Evolutionary conservation across 2,888 invertebrate genomes (phyloP).

Genomic region (Argynnis bischoffii): DNA sequence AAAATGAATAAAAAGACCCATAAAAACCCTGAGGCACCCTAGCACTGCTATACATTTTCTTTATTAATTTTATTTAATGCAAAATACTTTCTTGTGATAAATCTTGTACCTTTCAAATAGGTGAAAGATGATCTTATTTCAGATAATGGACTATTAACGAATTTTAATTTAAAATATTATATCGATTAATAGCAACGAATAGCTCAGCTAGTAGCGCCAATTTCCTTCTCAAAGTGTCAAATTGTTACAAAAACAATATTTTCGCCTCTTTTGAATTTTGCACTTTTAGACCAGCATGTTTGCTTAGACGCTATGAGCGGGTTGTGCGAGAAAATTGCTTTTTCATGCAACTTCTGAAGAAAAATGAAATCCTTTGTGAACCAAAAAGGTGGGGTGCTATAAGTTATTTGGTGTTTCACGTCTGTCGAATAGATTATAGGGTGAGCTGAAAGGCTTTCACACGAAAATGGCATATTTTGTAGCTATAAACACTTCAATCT

Average conservation of each 20-base stretch:
- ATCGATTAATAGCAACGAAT: too few relatives aligned
- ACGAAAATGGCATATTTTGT: constrained; percentile 9
- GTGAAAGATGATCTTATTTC: too few relatives aligned
- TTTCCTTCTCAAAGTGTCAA: neutral
- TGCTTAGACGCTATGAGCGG: constrained; percentile 22
- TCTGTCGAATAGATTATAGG: constrained; percentile 10
- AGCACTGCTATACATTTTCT: too few relatives aligned
- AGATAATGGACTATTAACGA: too few relatives aligned
- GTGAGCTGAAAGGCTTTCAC: neutral
- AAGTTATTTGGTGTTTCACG: constrained; percentile 15
- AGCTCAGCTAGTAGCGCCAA: too few relatives aligned
- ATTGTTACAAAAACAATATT: constrained; percentile 15
- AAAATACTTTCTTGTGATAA: too few relatives aligned
- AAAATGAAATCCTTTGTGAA: constrained; percentile 26
- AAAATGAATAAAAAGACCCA: too few relatives aligned
- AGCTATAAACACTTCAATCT: constrained; percentile 8
- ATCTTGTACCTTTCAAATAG: too few relatives aligned
- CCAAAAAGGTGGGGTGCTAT: constrained; percentile 15
- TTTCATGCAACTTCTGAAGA: constrained; percentile 22
- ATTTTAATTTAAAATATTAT: too few relatives aligned
- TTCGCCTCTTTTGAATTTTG: constrained; percentile 24
- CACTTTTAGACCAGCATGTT: constrained; percentile 16
- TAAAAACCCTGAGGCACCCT: too few relatives aligned
- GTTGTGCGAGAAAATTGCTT: constrained; percentile 24
- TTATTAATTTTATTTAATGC: too few relatives aligned